Evolutionary conservation across 2,888 invertebrate genomes (phyloP).

Genomic region (Frankliniella fusca): DNA sequence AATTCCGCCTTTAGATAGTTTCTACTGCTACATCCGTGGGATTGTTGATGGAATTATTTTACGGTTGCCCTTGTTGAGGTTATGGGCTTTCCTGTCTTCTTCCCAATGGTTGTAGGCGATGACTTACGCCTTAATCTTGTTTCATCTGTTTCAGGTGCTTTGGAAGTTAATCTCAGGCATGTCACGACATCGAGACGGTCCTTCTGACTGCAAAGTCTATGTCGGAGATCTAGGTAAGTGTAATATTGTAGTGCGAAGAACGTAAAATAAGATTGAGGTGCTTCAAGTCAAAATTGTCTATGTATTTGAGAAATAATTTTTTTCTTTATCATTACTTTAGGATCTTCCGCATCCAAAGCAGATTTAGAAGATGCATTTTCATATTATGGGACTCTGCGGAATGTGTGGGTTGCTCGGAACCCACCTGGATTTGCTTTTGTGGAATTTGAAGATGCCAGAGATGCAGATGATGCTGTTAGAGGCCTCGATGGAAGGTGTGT

Average conservation of each 20-base stretch:
- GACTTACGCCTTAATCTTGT: background rate
- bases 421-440: slow-evolving; percentile 94
- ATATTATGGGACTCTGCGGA: slow-evolving; percentile 84
- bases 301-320: no score
- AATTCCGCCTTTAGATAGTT: no score
- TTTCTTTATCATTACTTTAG: slow-evolving; percentile 40
- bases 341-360: slow-evolving; percentile 71
- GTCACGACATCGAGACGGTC: background rate
- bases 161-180: background rate
- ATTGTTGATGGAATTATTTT: no score
- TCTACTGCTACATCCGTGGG: no score
- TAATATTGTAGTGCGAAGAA: slow-evolving; percentile 28
- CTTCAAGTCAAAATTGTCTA: no score
- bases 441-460: slow-evolving; percentile 87
- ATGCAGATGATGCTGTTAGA: slow-evolving; percentile 86
- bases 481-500: slow-evolving; percentile 53
- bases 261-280: background rate
- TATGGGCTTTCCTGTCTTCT: background rate
- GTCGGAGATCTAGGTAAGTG: slow-evolving; percentile 90
- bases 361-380: slow-evolving; percentile 91
- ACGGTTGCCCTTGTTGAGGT: background rate
- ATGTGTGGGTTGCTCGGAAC: slow-evolving; percentile 97
- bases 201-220: slow-evolving; percentile 84
- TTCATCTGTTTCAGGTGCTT: background rate
- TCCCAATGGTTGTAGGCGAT: background rate